Base-by-base conservation (phyloP, 2,888 invertebrate species). In the Synergus laeviventris region DNA sequence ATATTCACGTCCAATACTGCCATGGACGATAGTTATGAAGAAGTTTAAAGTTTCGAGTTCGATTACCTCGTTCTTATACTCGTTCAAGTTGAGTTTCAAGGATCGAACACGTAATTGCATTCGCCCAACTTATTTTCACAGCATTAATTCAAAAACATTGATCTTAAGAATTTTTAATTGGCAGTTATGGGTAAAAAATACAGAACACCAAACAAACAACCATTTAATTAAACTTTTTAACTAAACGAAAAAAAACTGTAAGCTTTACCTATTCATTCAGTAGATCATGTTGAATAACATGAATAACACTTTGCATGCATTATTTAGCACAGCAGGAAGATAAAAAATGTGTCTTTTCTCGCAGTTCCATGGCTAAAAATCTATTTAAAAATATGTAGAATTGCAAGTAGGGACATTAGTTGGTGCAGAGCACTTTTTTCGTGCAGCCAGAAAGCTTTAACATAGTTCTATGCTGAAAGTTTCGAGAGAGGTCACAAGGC, bases 361-460 rank as follows among this genome's bases (percentile, higher is more conserved):
- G 31, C 70, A 54, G 70, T 54, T 54, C 12, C n/a, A 7, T 31
- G 12, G 49, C 36, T 70, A 54, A 54, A 49, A 70, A 70, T 70
- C 49, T 49, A 36, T 49, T 70, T 70, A 36, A 70, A 70, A 70
- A 70, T 70, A 70, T 70, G 70, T 70, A 54, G 49, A 70, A 70
- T 45, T 49, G 49, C 49, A 70, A 36, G 36, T 18, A 36, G 49
- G 36, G 31, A 45, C 31, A 54, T 70, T 70, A 49, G 70, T 54
- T 70, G n/a, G n/a, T n/a, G 31, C 0, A n/a, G 24, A 70, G 31
- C 14, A 8, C 31, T 49, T 49, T 66, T 70, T n/a, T 31, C 49
- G 11, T 66, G 8, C 4, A 31, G 8, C 16, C 36, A 11, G 42
- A 66, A 49, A 49, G 66, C 24, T 66, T 66, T 66, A n/a, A n/a